phyloP scores from a whole-genome alignment of 2,113 vertebrate species.

The Puffinus mauretanicus region DNA sequence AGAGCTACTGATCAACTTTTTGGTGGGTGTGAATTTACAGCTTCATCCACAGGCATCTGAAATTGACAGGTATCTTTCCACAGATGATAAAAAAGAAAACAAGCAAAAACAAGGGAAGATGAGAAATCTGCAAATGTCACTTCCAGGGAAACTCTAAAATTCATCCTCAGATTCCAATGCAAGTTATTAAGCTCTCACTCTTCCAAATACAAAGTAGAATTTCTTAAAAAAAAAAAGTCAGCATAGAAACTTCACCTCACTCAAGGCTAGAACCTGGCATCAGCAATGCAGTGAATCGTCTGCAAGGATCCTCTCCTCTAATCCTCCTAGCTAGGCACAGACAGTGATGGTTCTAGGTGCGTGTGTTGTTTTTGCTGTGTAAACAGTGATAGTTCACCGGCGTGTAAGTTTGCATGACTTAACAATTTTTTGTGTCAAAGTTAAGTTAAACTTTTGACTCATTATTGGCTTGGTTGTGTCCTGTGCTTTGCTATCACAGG shows the following conservation, averaged over 20 bases:
- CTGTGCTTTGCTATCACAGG: not conserved
- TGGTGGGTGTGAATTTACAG: not conserved
- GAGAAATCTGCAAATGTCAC: not conserved
- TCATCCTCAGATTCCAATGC: not conserved
- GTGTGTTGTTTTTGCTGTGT: not conserved
- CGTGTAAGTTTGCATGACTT: not conserved
- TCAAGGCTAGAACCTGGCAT: not conserved
- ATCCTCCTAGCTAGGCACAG: not conserved
- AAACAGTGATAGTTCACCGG: not conserved
- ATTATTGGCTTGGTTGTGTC: not conserved
- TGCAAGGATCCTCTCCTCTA: not conserved
- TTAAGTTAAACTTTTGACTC: conserved; percentile 3
- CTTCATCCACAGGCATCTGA: not conserved
- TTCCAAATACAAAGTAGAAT: not conserved
- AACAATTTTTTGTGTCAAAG: not conserved
- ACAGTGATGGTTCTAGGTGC: not conserved
- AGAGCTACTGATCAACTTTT: not conserved
- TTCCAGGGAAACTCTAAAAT: not conserved
- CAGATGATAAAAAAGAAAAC: not conserved
- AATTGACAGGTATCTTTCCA: not conserved
- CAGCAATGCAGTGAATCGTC: conserved; percentile 13
- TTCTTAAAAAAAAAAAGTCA: not conserved
- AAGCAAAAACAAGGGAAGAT: not conserved
- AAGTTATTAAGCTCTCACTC: not conserved
- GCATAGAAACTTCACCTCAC: not conserved